These are phyloP conservation scores for Numenius arquata DNA, from an alignment of 2,113 vertebrate species.

Conservation along the genomic window DNA sequence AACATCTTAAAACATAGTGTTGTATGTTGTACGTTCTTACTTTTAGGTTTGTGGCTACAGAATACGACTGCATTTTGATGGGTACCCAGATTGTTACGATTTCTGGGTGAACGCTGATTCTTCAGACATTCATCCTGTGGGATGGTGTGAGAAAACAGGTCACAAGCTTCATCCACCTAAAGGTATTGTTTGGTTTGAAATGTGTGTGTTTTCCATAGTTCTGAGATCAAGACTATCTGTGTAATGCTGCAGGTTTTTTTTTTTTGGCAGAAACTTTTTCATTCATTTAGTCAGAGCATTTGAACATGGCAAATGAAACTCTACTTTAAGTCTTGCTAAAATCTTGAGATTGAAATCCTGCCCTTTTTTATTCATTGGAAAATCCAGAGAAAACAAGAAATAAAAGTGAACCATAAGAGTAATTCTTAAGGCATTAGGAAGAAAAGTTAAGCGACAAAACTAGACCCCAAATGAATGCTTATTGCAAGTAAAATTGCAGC, in stretches of 20 bases:
- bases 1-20: neutral
- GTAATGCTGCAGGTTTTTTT: neutral
- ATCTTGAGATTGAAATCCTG: neutral
- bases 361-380: neutral
- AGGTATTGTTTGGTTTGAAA: slow-evolving; percentile 68
- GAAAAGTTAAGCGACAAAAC: neutral
- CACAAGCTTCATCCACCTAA: slow-evolving; percentile 86
- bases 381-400: neutral
- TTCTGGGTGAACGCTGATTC: slow-evolving; percentile 87
- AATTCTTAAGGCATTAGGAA: neutral
- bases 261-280: neutral
- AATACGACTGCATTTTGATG: slow-evolving; percentile 84
- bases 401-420: neutral
- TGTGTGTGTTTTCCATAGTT: neutral
- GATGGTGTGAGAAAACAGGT: slow-evolving; percentile 87
- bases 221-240: neutral
- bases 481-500: neutral
- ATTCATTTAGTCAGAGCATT: neutral
- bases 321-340: neutral
- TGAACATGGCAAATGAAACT: neutral
- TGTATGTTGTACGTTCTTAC: neutral
- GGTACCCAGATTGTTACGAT: slow-evolving; percentile 83
- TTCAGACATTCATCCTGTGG: slow-evolving; percentile 83
- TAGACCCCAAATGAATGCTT: neutral
- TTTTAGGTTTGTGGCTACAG: slow-evolving; percentile 84